Percentiles rank a stretch among this genome's conserved stretches.
phyloP scores from a whole-genome alignment of 2,888 invertebrate species.

The Nomada lathburiana region DNA sequence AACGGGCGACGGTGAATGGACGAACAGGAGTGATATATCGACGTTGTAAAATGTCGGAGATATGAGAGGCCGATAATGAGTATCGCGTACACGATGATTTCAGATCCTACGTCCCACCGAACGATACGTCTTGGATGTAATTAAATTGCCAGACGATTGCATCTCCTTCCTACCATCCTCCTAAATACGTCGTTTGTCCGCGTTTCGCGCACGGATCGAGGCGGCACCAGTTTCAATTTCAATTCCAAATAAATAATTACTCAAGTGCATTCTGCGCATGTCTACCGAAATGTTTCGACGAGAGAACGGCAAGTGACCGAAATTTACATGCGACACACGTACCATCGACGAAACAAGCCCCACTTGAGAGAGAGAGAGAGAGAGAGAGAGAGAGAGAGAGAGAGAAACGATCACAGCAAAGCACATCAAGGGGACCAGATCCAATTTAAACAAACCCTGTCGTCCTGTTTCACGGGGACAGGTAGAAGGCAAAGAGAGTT shows the following conservation, averaged over 20 bases:
- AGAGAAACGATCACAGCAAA: not conserved
- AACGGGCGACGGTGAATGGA: not conserved
- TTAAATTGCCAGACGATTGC: not conserved
- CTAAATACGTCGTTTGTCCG: too few species aligned
- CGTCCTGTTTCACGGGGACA: constrained; percentile 21
- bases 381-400: too few species aligned
- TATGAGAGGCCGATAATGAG: not conserved
- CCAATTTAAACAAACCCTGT: constrained; percentile 33
- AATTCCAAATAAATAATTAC: too few species aligned
- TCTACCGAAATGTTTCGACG: too few species aligned
- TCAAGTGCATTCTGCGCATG: too few species aligned
- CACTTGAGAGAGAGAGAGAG: not conserved
- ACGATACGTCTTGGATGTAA: not conserved
- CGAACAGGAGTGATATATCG: not conserved
- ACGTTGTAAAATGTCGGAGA: not conserved
- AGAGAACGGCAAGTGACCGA: too few species aligned
- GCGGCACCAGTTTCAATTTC: too few species aligned
- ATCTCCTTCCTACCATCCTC: too few species aligned
- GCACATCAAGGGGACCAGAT: constrained; percentile 23
- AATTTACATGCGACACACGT: too few species aligned
- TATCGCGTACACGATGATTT: not conserved
- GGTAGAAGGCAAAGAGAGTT: constrained; percentile 35
- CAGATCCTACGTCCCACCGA: too few species aligned
- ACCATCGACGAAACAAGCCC: not conserved
- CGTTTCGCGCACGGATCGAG: too few species aligned